Conservation (phyloP, 2,888 invertebrate genomes). For the Cheilosia variabilis region DNA sequence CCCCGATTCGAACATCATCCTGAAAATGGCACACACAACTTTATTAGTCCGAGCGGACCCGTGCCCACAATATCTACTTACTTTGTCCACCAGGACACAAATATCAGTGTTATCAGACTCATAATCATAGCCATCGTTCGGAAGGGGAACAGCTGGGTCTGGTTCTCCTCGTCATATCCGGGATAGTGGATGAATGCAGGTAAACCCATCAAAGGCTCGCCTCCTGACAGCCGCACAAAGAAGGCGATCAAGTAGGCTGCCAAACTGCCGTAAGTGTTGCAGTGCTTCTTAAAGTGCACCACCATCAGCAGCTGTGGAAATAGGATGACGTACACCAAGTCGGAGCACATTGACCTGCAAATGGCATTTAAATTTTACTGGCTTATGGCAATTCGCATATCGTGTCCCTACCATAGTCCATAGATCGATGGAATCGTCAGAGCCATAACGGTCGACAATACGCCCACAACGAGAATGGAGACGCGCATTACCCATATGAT, state of each 20-base stretch:
- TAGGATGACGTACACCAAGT: slow-evolving; percentile 98
- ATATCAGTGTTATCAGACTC: slow-evolving; percentile 91
- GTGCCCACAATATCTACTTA: slow-evolving; percentile 78
- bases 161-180: slow-evolving; percentile 88
- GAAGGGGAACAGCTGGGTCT: slow-evolving; percentile 96
- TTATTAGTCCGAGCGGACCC: neutral
- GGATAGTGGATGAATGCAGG: slow-evolving; percentile 94
- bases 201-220: slow-evolving; percentile 93
- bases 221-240: slow-evolving; percentile 92
- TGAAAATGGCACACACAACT: slow-evolving; percentile 78
- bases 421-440: slow-evolving; percentile 99
- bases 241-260: slow-evolving; percentile 94
- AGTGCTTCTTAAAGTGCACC: slow-evolving; percentile 96
- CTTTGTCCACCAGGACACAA: slow-evolving; percentile 93
- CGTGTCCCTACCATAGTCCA: slow-evolving; percentile 92
- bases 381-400: slow-evolving; percentile 6
- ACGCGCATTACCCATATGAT: slow-evolving; percentile 98
- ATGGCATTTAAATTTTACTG: slow-evolving; percentile 1
- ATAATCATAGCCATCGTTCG: slow-evolving; percentile 96
- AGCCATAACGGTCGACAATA: slow-evolving; percentile 97
- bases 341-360: slow-evolving; percentile 97
- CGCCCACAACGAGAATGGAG: slow-evolving; percentile 95
- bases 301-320: slow-evolving; percentile 99
- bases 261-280: slow-evolving; percentile 98
- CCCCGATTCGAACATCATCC: slow-evolving; percentile 94